Conservation (phyloP, 2,888 invertebrate species). For the Drosophila colorata region DNA sequence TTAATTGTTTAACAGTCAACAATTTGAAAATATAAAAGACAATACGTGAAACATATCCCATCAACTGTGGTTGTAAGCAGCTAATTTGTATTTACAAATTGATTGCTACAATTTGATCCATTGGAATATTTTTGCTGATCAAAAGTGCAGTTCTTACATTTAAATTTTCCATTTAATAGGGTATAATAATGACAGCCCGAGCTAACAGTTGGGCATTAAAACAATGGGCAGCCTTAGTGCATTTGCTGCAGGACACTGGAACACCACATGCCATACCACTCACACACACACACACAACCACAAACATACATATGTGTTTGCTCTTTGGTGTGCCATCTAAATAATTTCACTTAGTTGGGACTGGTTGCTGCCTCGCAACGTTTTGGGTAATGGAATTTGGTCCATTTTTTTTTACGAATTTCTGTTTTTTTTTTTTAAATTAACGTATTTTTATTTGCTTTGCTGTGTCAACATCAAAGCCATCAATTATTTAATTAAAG, state of each 20-base stretch:
- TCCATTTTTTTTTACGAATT: conserved; percentile 45
- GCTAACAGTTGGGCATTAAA: conserved; percentile 43
- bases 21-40: not conserved
- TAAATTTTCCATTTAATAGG: conserved; percentile 16
- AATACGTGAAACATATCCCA: too few relatives aligned
- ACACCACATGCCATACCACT: conserved; percentile 13
- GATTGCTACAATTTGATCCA: not conserved
- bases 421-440: conserved; percentile 10
- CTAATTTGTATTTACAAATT: too few relatives aligned
- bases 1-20: not conserved
- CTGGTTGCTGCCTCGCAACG: conserved; percentile 34
- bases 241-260: conserved; percentile 47
- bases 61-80: too few relatives aligned
- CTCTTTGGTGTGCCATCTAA: conserved; percentile 39
- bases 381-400: conserved; percentile 49
- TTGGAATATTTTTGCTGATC: too few relatives aligned
- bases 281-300: conserved; percentile 4
- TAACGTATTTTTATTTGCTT: conserved; percentile 37
- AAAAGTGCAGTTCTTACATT: not conserved
- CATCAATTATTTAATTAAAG: conserved; percentile 73
- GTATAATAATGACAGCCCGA: conserved; percentile 19
- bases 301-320: conserved; percentile 9
- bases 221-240: conserved; percentile 64
- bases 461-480: conserved; percentile 59
- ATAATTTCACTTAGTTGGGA: conserved; percentile 55